Conservation (phyloP, 2,797 vertebrate species). For the Molothrus ater region DNA sequence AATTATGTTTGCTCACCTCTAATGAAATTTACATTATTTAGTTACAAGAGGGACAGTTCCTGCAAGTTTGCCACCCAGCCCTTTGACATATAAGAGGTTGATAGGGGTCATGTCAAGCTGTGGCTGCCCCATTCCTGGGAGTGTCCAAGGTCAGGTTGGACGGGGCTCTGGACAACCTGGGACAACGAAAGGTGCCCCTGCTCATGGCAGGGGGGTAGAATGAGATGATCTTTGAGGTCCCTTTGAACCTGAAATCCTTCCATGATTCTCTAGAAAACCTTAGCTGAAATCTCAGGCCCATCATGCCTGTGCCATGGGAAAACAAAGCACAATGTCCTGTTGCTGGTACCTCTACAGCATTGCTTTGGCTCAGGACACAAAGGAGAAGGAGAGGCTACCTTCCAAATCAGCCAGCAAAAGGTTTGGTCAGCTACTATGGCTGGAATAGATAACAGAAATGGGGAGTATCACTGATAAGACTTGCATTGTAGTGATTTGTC, state of each 20-base stretch:
- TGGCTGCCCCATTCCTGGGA: background rate
- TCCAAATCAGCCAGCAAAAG: background rate
- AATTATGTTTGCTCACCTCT: background rate
- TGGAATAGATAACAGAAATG: background rate
- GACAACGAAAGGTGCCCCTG: background rate
- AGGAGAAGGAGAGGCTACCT: background rate
- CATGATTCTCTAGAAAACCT: background rate
- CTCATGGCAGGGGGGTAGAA: accelerated
- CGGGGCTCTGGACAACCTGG: background rate
- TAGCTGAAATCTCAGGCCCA: background rate
- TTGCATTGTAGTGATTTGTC: background rate
- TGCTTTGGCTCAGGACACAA: background rate
- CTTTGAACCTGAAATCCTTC: background rate
- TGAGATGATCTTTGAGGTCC: accelerated
- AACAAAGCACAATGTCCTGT: background rate
- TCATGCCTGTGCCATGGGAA: background rate
- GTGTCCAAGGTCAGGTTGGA: background rate
- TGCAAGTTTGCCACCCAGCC: background rate
- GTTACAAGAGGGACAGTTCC: background rate
- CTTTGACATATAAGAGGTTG: background rate
- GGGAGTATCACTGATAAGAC: background rate
- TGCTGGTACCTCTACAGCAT: background rate
- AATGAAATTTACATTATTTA: background rate
- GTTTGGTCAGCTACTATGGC: background rate
- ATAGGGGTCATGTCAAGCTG: background rate